Base-by-base conservation (phyloP, 1,140 invertebrate genomes). In the Druon quercuslanigerum region DNA sequence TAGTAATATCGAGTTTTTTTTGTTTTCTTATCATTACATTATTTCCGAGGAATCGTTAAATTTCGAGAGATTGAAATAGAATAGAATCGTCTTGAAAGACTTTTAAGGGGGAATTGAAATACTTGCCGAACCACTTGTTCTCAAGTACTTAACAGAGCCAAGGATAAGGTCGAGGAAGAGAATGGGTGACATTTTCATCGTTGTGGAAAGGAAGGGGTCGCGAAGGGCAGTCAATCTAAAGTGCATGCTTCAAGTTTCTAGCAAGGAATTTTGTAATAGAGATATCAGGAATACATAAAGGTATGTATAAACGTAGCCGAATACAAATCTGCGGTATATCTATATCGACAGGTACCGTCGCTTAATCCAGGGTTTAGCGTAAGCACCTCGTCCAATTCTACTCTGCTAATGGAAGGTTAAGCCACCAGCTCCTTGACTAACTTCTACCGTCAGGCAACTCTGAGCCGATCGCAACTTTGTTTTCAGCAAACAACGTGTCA, bases 401-500 rank as follows among this genome's bases (percentile, higher is more conserved):
- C 74, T 79, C 74, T 83, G 87, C 88, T 89, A 90, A 90, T 90
- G 88, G 89, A 87, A 87, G 87, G 85, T 88, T 90, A 89, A 90
- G 87, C 88, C 86, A 88, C 83, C 87, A 89, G 87, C 88, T 89
- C 87, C 85, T 85, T 50, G 73, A 78, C 84, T 86, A 87, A 89
- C 87, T 87, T 87, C 82, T 83, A 76, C 85, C 86, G 86, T 83
- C 83, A 77, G 52, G 74, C 83, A 80, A 33, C 77, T 77, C 82
- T 82, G 84, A 84, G 81, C 81, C 85, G 84, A 88, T 88, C 85
- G 82, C 86, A 85, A 84, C 82, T 84, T 86, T 77, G 84, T 88
- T 87, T 87, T 85, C 86, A 82, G 85, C 84, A 50, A 17, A 71
- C 54, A 51, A 57, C 50, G 52, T 75, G 20, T 56, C 77, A 20